A percentile compares a stretch with the other conserved stretches of the same genome.
phyloP scores from a whole-genome alignment of 2,888 invertebrate genomes.

The Phaonia tiefii region DNA sequence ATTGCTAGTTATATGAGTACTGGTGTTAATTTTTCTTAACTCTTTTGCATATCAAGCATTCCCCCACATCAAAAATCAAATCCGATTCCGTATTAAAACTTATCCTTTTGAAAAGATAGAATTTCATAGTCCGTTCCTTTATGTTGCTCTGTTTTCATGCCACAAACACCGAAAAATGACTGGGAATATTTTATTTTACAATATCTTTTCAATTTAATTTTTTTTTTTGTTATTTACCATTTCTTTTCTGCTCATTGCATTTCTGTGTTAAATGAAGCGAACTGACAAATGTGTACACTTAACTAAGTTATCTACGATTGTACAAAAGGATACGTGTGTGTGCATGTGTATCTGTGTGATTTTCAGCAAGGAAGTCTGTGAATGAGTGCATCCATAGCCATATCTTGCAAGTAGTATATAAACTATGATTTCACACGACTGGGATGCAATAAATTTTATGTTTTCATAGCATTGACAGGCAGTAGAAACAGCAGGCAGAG shows the following conservation, averaged over 20 bases:
- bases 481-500: neutral
- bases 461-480: slow-evolving; percentile 39
- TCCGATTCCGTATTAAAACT: slow-evolving; percentile 33
- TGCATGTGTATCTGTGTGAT: neutral
- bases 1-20: too few species aligned
- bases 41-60: neutral
- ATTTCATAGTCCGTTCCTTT: slow-evolving; percentile 6
- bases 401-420: slow-evolving; percentile 11
- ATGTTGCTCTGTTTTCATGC: neutral
- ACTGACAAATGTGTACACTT: slow-evolving; percentile 63
- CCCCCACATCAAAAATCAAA: slow-evolving; percentile 31
- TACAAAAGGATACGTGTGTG: slow-evolving; percentile 5
- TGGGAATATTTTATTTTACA: slow-evolving; percentile 1
- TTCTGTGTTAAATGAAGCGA: slow-evolving; percentile 59
- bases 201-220: neutral
- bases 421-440: slow-evolving; percentile 45
- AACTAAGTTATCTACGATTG: slow-evolving; percentile 53
- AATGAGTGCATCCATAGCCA: neutral
- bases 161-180: slow-evolving; percentile 8
- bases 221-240: neutral
- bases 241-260: slow-evolving; percentile 26
- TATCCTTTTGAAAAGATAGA: slow-evolving; percentile 11
- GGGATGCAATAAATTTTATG: slow-evolving; percentile 56
- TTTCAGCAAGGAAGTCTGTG: neutral
- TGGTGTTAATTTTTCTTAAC: too few species aligned